phyloP scores from a whole-genome alignment of 2,888 invertebrate species.

The Orthosia gothica region DNA sequence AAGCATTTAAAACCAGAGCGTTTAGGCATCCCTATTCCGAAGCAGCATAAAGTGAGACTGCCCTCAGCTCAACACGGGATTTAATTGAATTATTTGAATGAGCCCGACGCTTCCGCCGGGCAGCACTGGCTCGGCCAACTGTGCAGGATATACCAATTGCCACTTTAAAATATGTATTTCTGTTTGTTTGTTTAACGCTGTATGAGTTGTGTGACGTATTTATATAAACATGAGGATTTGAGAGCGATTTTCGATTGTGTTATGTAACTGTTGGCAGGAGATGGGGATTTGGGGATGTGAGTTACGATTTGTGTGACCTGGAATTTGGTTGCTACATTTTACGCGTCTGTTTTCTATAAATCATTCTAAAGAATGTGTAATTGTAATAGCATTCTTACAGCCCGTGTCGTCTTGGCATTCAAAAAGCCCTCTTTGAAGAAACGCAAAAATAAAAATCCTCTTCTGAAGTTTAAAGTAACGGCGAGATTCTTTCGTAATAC shows the following conservation, averaged over 20 bases:
- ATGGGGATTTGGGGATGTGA: slow-evolving; percentile 4
- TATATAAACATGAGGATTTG: slow-evolving; percentile 29
- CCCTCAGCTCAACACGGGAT: slow-evolving; percentile 84
- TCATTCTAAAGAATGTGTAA: background rate
- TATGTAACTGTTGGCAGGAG: slow-evolving; percentile 47
- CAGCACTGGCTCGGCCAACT: slow-evolving; percentile 72
- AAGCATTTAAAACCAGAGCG: slow-evolving; percentile 36
- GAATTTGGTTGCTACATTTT: background rate
- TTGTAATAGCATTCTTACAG: background rate
- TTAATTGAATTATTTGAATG: slow-evolving; percentile 91
- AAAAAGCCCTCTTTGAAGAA: background rate
- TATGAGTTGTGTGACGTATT: slow-evolving; percentile 31
- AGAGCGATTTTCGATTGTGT: slow-evolving; percentile 11
- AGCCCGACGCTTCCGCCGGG: slow-evolving; percentile 88
- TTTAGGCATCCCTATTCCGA: slow-evolving; percentile 78
- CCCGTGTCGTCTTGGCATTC: too few species aligned
- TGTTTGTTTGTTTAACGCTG: slow-evolving; percentile 69
- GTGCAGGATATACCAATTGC: slow-evolving; percentile 89
- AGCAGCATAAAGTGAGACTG: slow-evolving; percentile 85
- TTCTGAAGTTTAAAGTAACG: slow-evolving; percentile 24
- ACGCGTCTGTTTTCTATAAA: background rate
- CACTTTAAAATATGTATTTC: slow-evolving; percentile 83
- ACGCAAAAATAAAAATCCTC: accelerated
- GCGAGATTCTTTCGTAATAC: background rate
- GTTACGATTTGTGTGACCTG: slow-evolving; percentile 9